phyloP scores from a whole-genome alignment of 2,113 vertebrate species.

The Vicugna pacos region DNA sequence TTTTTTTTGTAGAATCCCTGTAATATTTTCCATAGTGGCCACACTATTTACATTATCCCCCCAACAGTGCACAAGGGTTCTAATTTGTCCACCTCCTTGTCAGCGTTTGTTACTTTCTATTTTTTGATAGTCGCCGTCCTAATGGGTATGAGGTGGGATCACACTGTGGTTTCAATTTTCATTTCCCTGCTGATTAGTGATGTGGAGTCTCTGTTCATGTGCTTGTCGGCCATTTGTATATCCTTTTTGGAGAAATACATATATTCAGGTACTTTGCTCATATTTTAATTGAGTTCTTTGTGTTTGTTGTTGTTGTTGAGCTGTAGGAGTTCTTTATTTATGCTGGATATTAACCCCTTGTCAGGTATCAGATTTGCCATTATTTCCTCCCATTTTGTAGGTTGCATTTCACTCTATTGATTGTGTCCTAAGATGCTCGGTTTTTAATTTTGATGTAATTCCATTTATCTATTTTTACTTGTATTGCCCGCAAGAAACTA shows the following conservation, averaged over 20 bases:
- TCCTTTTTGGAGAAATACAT: neutral
- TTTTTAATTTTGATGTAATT: neutral
- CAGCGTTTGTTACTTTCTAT: neutral
- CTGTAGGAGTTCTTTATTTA: too few species aligned
- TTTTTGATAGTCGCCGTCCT: neutral
- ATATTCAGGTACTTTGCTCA: too few species aligned
- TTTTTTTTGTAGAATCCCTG: neutral
- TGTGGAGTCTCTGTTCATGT: neutral
- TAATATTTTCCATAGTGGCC: fast-evolving
- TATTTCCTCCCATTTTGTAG: neutral
- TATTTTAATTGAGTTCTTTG: neutral
- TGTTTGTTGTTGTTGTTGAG: neutral
- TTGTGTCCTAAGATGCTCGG: neutral
- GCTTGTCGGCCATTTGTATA: neutral
- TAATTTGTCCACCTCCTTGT: neutral
- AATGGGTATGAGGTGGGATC: neutral
- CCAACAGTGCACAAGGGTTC: fast-evolving
- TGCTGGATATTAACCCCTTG: neutral
- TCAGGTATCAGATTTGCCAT: neutral
- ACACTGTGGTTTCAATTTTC: neutral
- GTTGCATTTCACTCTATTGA: too few species aligned
- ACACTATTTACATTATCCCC: neutral
- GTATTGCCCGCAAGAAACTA: neutral
- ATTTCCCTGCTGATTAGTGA: neutral
- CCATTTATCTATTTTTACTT: neutral